phyloP scores from a whole-genome alignment of 2,797 vertebrate species.

The Remorina albescens region DNA sequence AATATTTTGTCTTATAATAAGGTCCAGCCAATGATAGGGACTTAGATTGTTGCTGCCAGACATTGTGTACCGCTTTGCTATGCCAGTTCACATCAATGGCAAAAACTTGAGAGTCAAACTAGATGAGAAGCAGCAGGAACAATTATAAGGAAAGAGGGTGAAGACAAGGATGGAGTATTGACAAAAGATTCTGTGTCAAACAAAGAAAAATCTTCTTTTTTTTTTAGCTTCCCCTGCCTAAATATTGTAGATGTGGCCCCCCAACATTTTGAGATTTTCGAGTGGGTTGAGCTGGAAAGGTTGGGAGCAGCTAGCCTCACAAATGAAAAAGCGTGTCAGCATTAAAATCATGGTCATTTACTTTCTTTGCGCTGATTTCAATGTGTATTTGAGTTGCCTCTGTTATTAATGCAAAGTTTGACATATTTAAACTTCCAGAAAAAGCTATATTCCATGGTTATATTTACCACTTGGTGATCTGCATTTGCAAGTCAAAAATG shows the following conservation, averaged over 20 bases:
- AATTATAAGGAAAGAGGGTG: not conserved
- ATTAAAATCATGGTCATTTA: not conserved
- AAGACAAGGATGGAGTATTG: not conserved
- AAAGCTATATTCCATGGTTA: not conserved
- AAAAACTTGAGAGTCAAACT: too few relatives aligned
- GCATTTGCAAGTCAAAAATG: conserved; percentile 8
- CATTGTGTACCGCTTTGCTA: too few relatives aligned
- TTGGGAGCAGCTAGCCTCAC: too few relatives aligned
- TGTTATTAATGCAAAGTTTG: not conserved
- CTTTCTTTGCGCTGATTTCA: not conserved
- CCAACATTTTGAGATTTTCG: not conserved
- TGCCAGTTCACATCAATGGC: too few relatives aligned
- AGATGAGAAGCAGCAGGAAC: not conserved
- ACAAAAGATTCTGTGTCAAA: too few relatives aligned
- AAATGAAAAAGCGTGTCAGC: not conserved
- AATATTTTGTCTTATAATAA: too few relatives aligned
- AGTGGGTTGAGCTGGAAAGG: not conserved
- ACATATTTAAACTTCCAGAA: not conserved
- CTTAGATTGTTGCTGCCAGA: too few relatives aligned
- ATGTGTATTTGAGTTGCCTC: not conserved
- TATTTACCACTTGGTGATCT: conserved; percentile 2
- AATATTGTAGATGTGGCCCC: not conserved
- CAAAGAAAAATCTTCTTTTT: too few relatives aligned
- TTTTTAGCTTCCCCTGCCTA: too few relatives aligned
- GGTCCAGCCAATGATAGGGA: too few relatives aligned